phyloP scores from a whole-genome alignment of 2,888 invertebrate genomes.

The Cerceris ruficornis region DNA sequence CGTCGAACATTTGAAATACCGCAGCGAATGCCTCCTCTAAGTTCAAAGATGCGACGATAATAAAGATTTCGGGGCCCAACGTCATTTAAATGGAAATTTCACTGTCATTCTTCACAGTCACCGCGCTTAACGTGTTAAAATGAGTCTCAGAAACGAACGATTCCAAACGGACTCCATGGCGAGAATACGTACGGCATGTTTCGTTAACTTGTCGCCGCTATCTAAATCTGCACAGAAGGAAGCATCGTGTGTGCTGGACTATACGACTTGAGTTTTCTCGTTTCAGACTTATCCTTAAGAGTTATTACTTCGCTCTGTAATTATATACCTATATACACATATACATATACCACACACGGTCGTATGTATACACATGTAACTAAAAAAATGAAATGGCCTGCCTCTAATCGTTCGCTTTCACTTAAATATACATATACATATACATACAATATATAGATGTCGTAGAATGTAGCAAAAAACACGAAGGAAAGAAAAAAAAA shows the following conservation, averaged over 20 bases:
- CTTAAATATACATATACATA: conserved; percentile 9
- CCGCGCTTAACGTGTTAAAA: neutral
- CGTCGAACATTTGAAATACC: no score
- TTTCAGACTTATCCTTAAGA: conserved; percentile 64
- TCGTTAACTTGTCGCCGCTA: conserved; percentile 36
- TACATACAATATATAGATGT: neutral
- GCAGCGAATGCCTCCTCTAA: no score
- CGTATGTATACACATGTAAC: conserved; percentile 41
- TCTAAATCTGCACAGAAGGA: conserved; percentile 46
- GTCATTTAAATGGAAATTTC: neutral
- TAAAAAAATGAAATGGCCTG: conserved; percentile 31
- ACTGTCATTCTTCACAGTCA: neutral
- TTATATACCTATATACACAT: conserved; percentile 34
- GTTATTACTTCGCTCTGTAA: conserved; percentile 59
- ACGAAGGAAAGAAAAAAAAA: conserved; percentile 2
- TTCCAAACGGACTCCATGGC: conserved; percentile 26
- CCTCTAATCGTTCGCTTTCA: conserved; percentile 29
- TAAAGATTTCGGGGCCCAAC: no score
- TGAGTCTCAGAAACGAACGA: neutral
- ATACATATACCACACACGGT: conserved; percentile 12
- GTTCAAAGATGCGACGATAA: no score
- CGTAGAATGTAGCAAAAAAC: conserved; percentile 18
- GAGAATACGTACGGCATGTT: conserved; percentile 25
- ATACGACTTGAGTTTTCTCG: conserved; percentile 50
- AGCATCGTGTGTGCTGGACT: conserved; percentile 64